These are phyloP conservation scores for Chrysopilus asiliformis DNA, from an alignment of 2,888 invertebrate genomes.

Conservation along the genomic window DNA sequence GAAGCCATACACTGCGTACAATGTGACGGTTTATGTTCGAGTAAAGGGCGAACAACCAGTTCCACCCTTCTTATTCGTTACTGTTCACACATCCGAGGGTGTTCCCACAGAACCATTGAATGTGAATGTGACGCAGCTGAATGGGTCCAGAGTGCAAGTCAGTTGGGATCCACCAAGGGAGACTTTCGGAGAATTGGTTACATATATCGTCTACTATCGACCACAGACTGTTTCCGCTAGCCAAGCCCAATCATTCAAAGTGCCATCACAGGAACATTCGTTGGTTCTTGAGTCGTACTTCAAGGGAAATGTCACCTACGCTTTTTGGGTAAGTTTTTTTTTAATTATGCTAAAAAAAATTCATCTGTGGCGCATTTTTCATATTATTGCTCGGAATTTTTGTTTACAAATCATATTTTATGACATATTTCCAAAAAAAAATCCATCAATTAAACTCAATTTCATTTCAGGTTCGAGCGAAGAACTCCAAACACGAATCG, in stretches of 20 bases:
- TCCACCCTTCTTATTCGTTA: slow-evolving; percentile 49
- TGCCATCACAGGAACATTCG: slow-evolving; percentile 14
- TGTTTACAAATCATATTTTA: too few species aligned
- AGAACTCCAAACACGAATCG: slow-evolving; percentile 48
- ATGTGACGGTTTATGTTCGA: slow-evolving; percentile 62
- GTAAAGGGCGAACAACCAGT: slow-evolving; percentile 39
- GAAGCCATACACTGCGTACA: slow-evolving; percentile 60
- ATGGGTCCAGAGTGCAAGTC: slow-evolving; percentile 50
- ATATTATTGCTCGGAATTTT: too few species aligned
- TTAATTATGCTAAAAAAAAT: slow-evolving; percentile 1
- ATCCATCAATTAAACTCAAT: too few species aligned
- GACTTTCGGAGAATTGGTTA: slow-evolving; percentile 47
- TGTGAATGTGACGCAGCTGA: slow-evolving; percentile 48
- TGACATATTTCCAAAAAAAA: too few species aligned
- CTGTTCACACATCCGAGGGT: slow-evolving; percentile 54
- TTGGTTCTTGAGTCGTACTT: slow-evolving; percentile 16
- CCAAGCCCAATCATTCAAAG: slow-evolving; percentile 14
- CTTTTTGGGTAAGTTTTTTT: slow-evolving; percentile 19
- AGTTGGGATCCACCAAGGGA: slow-evolving; percentile 53
- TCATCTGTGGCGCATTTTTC: too few species aligned
- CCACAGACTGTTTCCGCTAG: slow-evolving; percentile 48
- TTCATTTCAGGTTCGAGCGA: slow-evolving; percentile 54
- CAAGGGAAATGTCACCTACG: slow-evolving; percentile 19
- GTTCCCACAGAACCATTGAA: slow-evolving; percentile 56
- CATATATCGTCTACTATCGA: slow-evolving; percentile 51